Evolutionary conservation across 2,888 invertebrate genomes (phyloP).

Genomic region (Sminthurides aquaticus): DNA sequence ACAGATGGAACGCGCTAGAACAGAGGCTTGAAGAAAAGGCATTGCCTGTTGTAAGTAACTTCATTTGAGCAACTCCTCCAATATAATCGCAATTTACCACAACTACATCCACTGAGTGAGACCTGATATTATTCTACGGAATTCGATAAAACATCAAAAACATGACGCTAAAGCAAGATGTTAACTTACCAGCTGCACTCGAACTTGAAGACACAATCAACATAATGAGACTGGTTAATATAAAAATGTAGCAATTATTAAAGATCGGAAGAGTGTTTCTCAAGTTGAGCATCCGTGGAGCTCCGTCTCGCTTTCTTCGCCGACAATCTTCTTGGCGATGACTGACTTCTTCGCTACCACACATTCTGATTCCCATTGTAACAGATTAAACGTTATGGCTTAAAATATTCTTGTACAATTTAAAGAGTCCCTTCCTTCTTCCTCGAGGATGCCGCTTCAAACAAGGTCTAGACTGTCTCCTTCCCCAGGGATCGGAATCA

Average conservation of each 20-base stretch:
- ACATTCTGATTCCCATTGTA: not conserved
- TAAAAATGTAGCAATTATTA: conserved; percentile 3
- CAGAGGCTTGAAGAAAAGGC: not conserved
- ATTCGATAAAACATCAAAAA: not conserved
- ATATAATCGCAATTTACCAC: not conserved
- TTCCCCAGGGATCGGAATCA: not conserved
- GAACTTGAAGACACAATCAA: conserved; percentile 14
- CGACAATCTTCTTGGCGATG: not conserved
- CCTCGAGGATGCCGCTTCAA: not conserved
- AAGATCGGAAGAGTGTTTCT: conserved; percentile 1
- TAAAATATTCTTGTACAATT: not conserved
- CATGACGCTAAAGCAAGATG: not conserved
- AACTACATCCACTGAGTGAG: not conserved
- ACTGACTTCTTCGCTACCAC: not conserved
- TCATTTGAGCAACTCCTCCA: not conserved
- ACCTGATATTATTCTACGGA: not conserved
- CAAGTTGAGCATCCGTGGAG: not conserved
- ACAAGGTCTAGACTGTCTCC: too few relatives aligned
- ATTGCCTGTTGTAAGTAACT: not conserved
- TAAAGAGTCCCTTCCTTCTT: not conserved
- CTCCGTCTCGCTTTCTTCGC: not conserved
- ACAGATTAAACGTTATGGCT: not conserved
- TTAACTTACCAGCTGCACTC: conserved; percentile 11
- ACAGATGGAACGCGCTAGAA: not conserved
- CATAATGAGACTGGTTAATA: conserved; percentile 7